Evolutionary conservation across 2,888 invertebrate species (phyloP).

Genomic region (Apotomis betuletana): DNA sequence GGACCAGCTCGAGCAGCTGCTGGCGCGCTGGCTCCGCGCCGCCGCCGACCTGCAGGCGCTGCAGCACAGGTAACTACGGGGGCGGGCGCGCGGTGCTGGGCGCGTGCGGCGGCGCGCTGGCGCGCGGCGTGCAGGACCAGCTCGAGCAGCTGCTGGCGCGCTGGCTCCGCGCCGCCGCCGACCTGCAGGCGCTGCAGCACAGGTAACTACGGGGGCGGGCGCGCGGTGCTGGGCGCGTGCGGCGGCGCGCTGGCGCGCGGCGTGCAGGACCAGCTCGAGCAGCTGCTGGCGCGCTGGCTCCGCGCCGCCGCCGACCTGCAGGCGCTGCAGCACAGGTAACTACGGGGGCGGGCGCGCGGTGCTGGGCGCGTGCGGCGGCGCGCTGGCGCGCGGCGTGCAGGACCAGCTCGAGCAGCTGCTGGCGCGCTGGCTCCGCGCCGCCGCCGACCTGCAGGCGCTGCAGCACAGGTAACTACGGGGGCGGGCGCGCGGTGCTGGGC

Average conservation of each 20-base stretch:
- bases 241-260: conserved; percentile 80
- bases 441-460: conserved; percentile 55
- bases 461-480: conserved; percentile 4
- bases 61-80: conserved; percentile 3
- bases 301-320: conserved; percentile 62
- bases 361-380: conserved; percentile 78
- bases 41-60: conserved; percentile 57
- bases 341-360: conserved; percentile 66
- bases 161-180: conserved; percentile 80
- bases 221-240: conserved; percentile 79
- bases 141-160: conserved; percentile 83
- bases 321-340: conserved; percentile 44
- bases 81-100: conserved; percentile 75
- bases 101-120: conserved; percentile 81
- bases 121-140: conserved; percentile 81
- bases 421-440: conserved; percentile 81
- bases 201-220: conserved; percentile 49
- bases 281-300: conserved; percentile 83
- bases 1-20: conserved; percentile 83
- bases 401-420: conserved; percentile 84
- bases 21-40: conserved; percentile 82
- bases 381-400: conserved; percentile 81
- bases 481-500: conserved; percentile 75
- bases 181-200: conserved; percentile 45
- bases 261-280: conserved; percentile 84